phyloP scores from a whole-genome alignment of 2,888 invertebrate species.

The Malachius bipustulatus region DNA sequence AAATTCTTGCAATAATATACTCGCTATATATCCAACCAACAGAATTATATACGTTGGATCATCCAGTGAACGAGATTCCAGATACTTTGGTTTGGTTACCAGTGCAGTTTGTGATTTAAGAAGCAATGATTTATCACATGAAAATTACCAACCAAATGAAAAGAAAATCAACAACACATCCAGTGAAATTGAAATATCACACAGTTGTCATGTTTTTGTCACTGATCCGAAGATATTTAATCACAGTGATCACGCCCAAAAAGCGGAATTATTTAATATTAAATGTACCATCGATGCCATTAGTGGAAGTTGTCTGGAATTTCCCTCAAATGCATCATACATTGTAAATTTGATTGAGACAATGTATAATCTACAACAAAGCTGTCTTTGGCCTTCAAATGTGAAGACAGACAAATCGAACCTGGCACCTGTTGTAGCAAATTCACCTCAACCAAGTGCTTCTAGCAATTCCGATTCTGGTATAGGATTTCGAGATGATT shows the following conservation, averaged over 20 bases:
- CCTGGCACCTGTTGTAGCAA: conserved; percentile 47
- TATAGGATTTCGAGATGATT: conserved; percentile 85
- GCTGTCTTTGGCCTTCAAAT: conserved; percentile 16
- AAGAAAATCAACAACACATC: conserved; percentile 24
- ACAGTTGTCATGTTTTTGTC: conserved; percentile 91
- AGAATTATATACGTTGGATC: conserved; percentile 82
- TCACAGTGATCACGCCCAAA: conserved; percentile 67
- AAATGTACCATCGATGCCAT: conserved; percentile 71
- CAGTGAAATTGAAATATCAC: conserved; percentile 53
- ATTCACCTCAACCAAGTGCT: conserved; percentile 78
- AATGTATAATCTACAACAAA: conserved; percentile 55
- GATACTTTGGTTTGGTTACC: conserved; percentile 88
- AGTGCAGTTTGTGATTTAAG: conserved; percentile 49
- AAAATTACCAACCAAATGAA: conserved; percentile 21
- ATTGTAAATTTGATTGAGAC: conserved; percentile 60
- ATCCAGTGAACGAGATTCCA: conserved; percentile 79
- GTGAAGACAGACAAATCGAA: conserved; percentile 27
- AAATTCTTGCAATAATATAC: conserved; percentile 62
- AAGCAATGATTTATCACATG: conserved; percentile 20
- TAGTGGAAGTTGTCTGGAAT: conserved; percentile 73
- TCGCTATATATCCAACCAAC: conserved; percentile 80
- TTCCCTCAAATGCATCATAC: conserved; percentile 74
- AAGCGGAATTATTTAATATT: conserved; percentile 74
- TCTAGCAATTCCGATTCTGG: conserved; percentile 94
- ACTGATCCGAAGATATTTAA: conserved; percentile 78